Percentiles rank a stretch among this genome's conserved stretches.
These are phyloP conservation scores for Diadromus collaris DNA, from an alignment of 2,888 invertebrate genomes.

Conservation along the genomic window DNA sequence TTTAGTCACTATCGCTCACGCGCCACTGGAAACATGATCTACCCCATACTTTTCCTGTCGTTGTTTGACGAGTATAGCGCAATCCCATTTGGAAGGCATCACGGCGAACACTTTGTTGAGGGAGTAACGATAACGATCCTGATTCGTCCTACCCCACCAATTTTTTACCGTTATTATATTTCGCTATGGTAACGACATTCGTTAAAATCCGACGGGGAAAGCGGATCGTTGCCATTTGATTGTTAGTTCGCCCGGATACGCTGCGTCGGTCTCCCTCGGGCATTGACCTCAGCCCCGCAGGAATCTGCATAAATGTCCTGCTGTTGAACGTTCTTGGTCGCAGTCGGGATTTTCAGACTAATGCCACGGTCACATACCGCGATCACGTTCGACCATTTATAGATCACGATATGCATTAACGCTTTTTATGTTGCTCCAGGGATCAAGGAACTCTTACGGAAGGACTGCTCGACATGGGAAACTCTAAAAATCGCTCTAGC, in stretches of 20 bases:
- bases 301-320: constrained; percentile 60
- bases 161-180: constrained; percentile 13
- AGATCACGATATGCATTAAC: background rate
- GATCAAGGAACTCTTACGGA: constrained; percentile 68
- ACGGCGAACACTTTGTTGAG: constrained; percentile 13
- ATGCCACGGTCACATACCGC: constrained; percentile 27
- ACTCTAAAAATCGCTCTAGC: constrained; percentile 80
- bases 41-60: background rate
- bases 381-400: constrained; percentile 12
- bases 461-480: constrained; percentile 67
- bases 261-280: background rate
- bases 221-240: constrained; percentile 11
- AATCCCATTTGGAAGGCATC: constrained; percentile 25
- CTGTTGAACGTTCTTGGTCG: constrained; percentile 57
- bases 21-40: background rate
- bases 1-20: constrained; percentile 5
- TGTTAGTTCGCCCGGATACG: constrained; percentile 8
- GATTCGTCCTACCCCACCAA: background rate
- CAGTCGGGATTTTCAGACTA: constrained; percentile 58
- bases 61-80: background rate
- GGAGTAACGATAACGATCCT: constrained; percentile 21
- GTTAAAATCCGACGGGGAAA: constrained; percentile 10
- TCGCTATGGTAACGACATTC: constrained; percentile 11
- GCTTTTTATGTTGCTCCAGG: constrained; percentile 64
- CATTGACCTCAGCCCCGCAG: constrained; percentile 34